A percentile compares a stretch with the other conserved stretches of the same genome.
Conservation (phyloP, 37 sponge, comb jelly and placozoan genomes). For the Tethya wilhelma region DNA sequence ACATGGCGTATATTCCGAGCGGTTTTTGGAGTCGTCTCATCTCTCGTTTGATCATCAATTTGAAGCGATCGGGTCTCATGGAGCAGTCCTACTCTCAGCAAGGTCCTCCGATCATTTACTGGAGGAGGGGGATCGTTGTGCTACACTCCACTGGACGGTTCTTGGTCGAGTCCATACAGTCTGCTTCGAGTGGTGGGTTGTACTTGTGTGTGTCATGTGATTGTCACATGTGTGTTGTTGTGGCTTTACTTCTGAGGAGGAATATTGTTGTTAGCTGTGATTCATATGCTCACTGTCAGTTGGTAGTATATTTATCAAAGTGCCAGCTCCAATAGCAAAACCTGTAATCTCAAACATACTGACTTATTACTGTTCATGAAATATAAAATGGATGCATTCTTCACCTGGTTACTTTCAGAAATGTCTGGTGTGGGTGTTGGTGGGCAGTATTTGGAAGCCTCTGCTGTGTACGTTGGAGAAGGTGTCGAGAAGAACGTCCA, state of each 20-base stretch:
- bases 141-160: slow-evolving; percentile 71
- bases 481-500: slow-evolving; percentile 30
- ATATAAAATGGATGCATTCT: not conserved
- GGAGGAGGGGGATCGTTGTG: slow-evolving; percentile 84
- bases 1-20: slow-evolving; percentile 91
- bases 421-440: slow-evolving; percentile 36
- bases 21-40: slow-evolving; percentile 97
- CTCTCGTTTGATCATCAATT: slow-evolving; percentile 84
- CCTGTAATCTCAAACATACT: too few species aligned
- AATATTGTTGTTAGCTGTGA: not conserved
- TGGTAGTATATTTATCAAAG: too few species aligned
- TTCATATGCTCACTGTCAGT: not conserved
- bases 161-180: slow-evolving; percentile 71
- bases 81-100: not conserved
- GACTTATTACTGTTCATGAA: too few species aligned
- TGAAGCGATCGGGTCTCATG: slow-evolving; percentile 78
- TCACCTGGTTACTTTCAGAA: not conserved
- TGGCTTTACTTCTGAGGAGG: too few species aligned
- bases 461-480: slow-evolving; percentile 54
- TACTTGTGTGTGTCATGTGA: not conserved
- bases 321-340: too few species aligned
- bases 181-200: not conserved
- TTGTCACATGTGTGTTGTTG: not conserved
- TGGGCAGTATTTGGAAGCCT: slow-evolving; percentile 26
- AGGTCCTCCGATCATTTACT: slow-evolving; percentile 53